Evolutionary conservation across 2,113 vertebrate genomes (phyloP), one percentile per base, ranked within the genome.

Genomic region (Hemicordylus capensis): DNA sequence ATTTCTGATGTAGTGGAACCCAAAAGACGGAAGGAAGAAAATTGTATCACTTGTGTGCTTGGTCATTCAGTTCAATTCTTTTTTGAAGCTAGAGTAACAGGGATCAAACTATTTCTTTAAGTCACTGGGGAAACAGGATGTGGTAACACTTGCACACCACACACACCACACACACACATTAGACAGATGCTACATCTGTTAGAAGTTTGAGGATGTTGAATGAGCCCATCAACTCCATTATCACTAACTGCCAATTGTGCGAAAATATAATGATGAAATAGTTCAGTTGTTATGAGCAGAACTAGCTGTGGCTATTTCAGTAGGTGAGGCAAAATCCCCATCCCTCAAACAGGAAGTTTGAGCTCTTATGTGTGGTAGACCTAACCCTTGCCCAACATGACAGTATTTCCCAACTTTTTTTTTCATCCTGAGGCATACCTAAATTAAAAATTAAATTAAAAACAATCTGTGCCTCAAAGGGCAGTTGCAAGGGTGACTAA

Each of bases 71-170:
- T 59, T 51, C 48, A 75, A 48, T 51, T 75, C 24, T 74, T 48
- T 12, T 73, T 39, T 63, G 26, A 86, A 51, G 54, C 26, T 74
- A n/a, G 46, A 79, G 67, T 64, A 75, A 61, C 69, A 51, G 26
- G 64, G 64, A 77, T 88, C 59, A 87, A 80, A 86, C 85, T 87
- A 59, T 28, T 87, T 82, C 39, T 39, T 51, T 70, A n/a, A 89
- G 44, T 9, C 22, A 66, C 44, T 87, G 63, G 84, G 5, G 54
- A 76, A 82, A 46, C 73, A 4, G 4, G 66, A 70, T 91, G 85
- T 86, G 64, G 73, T 88, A 86, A 24, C 28, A 6, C 77, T 44
- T 77, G 1, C n/a, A 42, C 87, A 22, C 39, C n/a, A 39, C 87
- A 1, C n/a, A n/a, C n/a, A n/a, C n/a, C 80, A 20, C 58, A 69